Evolutionary conservation across 2,888 invertebrate species (phyloP).

Genomic region (Microchrysa polita): DNA sequence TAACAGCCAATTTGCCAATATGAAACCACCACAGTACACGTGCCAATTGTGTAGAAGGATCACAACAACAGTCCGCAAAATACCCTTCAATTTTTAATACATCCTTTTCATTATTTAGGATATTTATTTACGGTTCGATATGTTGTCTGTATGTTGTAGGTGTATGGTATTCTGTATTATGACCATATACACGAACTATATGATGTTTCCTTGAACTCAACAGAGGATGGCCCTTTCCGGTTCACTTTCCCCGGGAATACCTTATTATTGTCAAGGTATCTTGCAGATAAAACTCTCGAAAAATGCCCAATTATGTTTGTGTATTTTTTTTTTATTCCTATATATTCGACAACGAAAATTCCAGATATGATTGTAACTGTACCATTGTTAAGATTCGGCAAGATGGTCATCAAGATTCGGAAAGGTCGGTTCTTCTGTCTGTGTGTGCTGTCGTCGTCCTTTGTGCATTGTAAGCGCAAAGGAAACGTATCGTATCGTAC

Average conservation of each 20-base stretch:
- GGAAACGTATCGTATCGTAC: too few relatives aligned
- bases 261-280: constrained; percentile 1
- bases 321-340: constrained; percentile 8
- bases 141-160: too few relatives aligned
- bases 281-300: constrained; percentile 34
- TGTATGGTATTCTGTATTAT: neutral
- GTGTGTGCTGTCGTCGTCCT: neutral
- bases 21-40: constrained; percentile 3
- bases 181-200: neutral
- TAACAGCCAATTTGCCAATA: constrained; percentile 15
- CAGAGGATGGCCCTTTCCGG: neutral
- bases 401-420: constrained; percentile 22
- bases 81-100: constrained; percentile 23
- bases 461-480: neutral
- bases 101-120: constrained; percentile 11
- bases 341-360: constrained; percentile 25
- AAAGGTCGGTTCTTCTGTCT: constrained; percentile 9
- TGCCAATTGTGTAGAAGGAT: neutral
- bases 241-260: constrained; percentile 1
- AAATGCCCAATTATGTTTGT: constrained; percentile 30
- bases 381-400: constrained; percentile 22
- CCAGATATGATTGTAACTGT: constrained; percentile 6
- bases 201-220: neutral
- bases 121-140: too few relatives aligned
- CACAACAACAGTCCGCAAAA: constrained; percentile 13